A percentile compares a stretch with the other conserved stretches of the same genome.
Conservation (phyloP, 53 echinoderm and acorn worm genomes). For the Pentamera pediparva region DNA sequence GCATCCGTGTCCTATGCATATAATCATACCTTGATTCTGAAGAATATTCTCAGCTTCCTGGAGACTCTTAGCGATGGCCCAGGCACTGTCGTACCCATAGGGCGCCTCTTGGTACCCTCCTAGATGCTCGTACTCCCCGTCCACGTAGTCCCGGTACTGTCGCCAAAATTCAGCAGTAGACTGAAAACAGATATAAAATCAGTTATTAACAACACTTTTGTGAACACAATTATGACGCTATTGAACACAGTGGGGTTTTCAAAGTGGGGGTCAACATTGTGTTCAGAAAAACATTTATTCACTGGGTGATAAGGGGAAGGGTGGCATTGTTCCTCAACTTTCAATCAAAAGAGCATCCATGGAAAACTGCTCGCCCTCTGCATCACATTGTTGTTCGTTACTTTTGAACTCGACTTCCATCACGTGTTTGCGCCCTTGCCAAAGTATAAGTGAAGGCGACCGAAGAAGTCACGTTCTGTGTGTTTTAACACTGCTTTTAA, state of each 20-base stretch:
- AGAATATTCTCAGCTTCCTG: constrained; percentile 59
- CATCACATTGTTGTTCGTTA: no score
- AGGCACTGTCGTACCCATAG: constrained; percentile 86
- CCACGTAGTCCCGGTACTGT: constrained; percentile 64
- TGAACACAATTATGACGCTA: not conserved
- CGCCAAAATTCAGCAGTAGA: constrained; percentile 67
- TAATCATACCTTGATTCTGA: constrained; percentile 39
- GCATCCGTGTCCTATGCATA: not conserved
- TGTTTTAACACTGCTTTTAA: no score
- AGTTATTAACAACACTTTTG: not conserved
- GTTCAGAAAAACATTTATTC: no score
- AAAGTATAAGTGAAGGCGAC: no score
- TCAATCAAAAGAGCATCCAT: no score
- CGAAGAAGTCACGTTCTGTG: no score
- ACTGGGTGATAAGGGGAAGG: no score
- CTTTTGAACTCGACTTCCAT: no score
- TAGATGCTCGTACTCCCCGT: constrained; percentile 48
- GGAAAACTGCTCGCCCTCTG: no score
- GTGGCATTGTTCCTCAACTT: no score
- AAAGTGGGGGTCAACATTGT: no score
- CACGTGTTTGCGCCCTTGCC: no score
- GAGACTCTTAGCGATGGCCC: constrained; percentile 74
- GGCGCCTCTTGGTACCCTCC: constrained; percentile 82
- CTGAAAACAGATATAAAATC: constrained; percentile 13
- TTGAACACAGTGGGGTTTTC: not conserved